A percentile compares a stretch with the other conserved stretches of the same genome.
Conservation (phyloP, 2,113 vertebrate genomes). For the Kryptolebias marmoratus region DNA sequence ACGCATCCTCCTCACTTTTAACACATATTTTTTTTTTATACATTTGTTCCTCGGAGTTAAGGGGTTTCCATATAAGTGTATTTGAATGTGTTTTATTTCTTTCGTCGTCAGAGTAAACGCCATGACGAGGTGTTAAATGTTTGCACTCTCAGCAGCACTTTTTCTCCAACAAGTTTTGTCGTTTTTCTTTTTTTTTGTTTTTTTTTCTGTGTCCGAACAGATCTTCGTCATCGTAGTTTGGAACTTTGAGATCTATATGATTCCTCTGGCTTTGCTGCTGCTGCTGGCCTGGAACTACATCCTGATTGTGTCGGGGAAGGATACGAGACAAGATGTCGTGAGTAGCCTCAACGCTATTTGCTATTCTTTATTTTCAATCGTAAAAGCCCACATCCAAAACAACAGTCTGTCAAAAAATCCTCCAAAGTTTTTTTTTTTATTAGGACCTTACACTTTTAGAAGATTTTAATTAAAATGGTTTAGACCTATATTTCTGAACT, state of each 20-base stretch:
- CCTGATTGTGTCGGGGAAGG: constrained; percentile 92
- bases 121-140: constrained; percentile 20
- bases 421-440: constrained; percentile 20
- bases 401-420: constrained; percentile 16
- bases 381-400: constrained; percentile 31
- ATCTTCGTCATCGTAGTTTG: constrained; percentile 94
- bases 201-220: constrained; percentile 73
- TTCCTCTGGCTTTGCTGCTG: constrained; percentile 90
- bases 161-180: constrained; percentile 20
- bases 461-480: constrained; percentile 19
- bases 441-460: background rate
- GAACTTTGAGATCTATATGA: constrained; percentile 99
- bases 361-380: constrained; percentile 41
- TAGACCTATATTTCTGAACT: background rate
- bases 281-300: constrained; percentile 95
- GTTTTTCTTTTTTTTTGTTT: background rate
- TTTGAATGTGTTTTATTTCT: constrained; percentile 26
- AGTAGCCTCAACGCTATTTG: constrained; percentile 71
- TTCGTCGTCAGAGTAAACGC: constrained; percentile 36
- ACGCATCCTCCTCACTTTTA: constrained; percentile 48
- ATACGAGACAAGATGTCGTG: constrained; percentile 92
- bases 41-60: constrained; percentile 41
- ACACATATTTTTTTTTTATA: constrained; percentile 37
- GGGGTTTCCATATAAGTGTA: constrained; percentile 64
- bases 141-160: constrained; percentile 11